Conservation (phyloP, 2,113 vertebrate species). For the Tragulus kanchil region DNA sequence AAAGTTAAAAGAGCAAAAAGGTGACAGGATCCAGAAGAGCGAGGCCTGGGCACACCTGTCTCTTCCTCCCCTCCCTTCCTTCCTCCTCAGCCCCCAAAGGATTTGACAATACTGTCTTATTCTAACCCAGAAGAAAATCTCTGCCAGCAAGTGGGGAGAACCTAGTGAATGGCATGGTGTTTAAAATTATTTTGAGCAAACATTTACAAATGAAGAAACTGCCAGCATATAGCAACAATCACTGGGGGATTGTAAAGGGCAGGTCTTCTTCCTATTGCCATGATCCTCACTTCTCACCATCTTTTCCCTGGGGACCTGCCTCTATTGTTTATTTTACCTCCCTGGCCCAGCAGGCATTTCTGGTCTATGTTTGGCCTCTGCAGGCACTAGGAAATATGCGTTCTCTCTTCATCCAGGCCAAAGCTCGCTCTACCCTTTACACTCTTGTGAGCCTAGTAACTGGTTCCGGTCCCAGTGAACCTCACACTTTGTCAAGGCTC, state of each 20-base stretch:
- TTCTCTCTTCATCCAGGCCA: background rate
- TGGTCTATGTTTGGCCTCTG: background rate
- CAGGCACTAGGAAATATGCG: background rate
- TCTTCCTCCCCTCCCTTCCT: no score
- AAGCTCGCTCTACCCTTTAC: background rate
- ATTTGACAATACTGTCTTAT: background rate
- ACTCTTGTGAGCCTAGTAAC: background rate
- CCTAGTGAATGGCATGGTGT: background rate
- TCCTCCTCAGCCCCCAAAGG: background rate
- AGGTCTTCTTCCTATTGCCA: background rate
- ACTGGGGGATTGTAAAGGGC: background rate
- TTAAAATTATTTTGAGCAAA: conserved; percentile 33
- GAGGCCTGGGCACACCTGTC: no score
- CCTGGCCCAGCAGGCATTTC: background rate
- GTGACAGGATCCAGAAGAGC: background rate
- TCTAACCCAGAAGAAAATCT: background rate
- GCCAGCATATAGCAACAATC: rapidly evolving
- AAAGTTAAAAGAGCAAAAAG: background rate
- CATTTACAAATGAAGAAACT: background rate
- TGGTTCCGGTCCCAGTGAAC: background rate
- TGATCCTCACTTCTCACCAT: background rate
- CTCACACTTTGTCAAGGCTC: background rate
- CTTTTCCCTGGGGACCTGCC: background rate
- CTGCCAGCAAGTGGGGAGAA: background rate
- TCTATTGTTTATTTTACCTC: background rate